Base-by-base conservation (phyloP, 2,113 vertebrate species). In the Onychorhynchus coronatus region DNA sequence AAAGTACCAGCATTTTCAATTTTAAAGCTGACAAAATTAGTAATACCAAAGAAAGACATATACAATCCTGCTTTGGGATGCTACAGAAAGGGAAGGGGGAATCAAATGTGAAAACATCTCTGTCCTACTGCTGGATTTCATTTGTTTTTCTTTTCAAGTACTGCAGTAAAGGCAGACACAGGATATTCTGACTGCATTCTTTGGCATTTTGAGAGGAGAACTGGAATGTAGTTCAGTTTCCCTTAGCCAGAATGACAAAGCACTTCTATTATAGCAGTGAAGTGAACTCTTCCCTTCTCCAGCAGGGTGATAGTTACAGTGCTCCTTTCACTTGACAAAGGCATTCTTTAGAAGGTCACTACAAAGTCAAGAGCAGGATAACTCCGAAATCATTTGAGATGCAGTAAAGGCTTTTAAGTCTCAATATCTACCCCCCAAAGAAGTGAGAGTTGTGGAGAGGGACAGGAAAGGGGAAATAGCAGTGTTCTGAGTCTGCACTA, bases 241-340 rank as follows among this genome's bases (percentile, higher is more conserved):
- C 91, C 73, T 97, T 96, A 95, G 67, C 86, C 35, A 97, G 81
- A 80, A 89, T 96, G 93, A 97, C 95, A 94, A 95, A 97, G 95
- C 94, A 91, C 41, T 95, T 89, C 61, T 80, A 7, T 31, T 28
- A 41, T 44, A 89, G 27, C 67, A 53, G 21, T 44, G 59, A 80
- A 56, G 18, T 49, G 63, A 80, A 49, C 14, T 76, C 58, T 75
- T 84, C 44, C 59, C 68, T 79, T 71, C 80, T 63, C 35, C 15
- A 78, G 28, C 59, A 63, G 49, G 49, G 65, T 56, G 37, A 65
- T 37, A 79, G 50, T 91, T 91, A 85, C 17, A 85, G n/a, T 42
- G 49, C 35, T 55, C 52, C 18, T 88, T 93, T 89, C 33, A 53
- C 82, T 33, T 31, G 44, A 55, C 39, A 91, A 81, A 78, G 44